Evolutionary conservation across 2,888 invertebrate genomes (phyloP), one percentile per base, ranked within the genome.

Genomic region (Galerucella pusilla): DNA sequence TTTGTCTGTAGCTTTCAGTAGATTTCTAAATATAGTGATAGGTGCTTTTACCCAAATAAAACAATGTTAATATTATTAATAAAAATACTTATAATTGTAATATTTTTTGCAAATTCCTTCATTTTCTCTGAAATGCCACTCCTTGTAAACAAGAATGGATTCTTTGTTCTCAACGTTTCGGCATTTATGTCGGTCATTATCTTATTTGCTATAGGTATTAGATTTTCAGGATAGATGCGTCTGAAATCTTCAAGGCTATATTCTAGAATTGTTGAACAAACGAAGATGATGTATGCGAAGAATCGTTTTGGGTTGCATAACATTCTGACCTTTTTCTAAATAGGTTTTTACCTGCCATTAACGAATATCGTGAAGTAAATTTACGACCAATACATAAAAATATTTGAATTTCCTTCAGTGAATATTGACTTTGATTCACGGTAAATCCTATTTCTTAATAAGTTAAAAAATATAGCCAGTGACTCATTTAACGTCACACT

Each of bases 281-380:
- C 42, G 63, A 42, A 42, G 10, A 63, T 42, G 7, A 42, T 42
- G 35, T 57, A 42, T 64, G 1, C 45, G 14, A 45, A 64, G 14
- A 16, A 64, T 45, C 35, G 4, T 45, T 42, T n/a, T 16, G 11
- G 64, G 16, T 64, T 64, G 16, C 64, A 64, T 42, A 64, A 64
- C 45, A 64, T 64, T 64, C 45, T 45, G 45, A 64, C 64, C 64
- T 64, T 64, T 64, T 42, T n/a, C 54, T 12, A 54, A n/a, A 14
- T 4, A 49, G 14, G 14, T 14, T 49, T 49, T 49, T 49, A 5
- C n/a, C 7, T 16, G 54, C 14, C 5, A 14, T 54, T 54, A n/a
- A n/a, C 54, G 54, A 54, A 7, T 54, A 54, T 54, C n/a, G n/a
- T 12, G 49, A 14, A 49, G 49, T 54, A 14, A 54, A 54, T 52